Base-by-base conservation (phyloP, 1,140 invertebrate genomes). In the Orius laevigatus region DNA sequence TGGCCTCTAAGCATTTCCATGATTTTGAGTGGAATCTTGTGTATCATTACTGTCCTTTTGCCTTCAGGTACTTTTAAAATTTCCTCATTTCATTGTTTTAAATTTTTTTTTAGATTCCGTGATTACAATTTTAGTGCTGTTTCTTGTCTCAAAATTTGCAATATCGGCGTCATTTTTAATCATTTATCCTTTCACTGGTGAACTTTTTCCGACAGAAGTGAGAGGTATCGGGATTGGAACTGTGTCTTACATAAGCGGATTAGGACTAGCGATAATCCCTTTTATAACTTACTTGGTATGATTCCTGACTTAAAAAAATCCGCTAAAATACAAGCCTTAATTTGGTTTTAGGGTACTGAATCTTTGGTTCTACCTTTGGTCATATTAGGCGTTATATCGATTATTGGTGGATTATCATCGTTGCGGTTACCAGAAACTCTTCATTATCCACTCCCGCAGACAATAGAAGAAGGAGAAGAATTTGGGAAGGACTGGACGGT, bases 151-250 rank as follows among this genome's bases (percentile, higher is more conserved):
- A 2, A 92, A 92, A 64, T 89, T 84, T 53, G 74, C 83, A 39
- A 86, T 92, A 62, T 90, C 87, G 0, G 85, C 85, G 4, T 86
- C 87, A 1, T 93, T 92, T 65, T 67, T 89, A 18, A 85, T 91
- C 12, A 85, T 92, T 51, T 90, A 90, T 64, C 83, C 87, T 1
- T 89, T 89, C 61, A 85, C 86, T 56, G 85, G 84, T 3, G 87
- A 91, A 67, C 63, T 90, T 10, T 89, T 88, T 64, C 86, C 87
- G 1, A 88, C 85, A 2, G 80, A 86, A 63, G 70, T 87, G 14
- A 72, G 85, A 53, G 87, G 85, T 2, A 66, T 90, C 25, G 87
- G 86, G 9, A 88, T 90, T 52, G 85, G 84, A n/a, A 80, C 83
- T 33, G 87, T 84, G 2, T 84, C 85, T 12, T 89, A 90, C 60